These are phyloP conservation scores for Poecile atricapillus DNA, from an alignment of 2,113 vertebrate genomes.

Conservation along the genomic window DNA sequence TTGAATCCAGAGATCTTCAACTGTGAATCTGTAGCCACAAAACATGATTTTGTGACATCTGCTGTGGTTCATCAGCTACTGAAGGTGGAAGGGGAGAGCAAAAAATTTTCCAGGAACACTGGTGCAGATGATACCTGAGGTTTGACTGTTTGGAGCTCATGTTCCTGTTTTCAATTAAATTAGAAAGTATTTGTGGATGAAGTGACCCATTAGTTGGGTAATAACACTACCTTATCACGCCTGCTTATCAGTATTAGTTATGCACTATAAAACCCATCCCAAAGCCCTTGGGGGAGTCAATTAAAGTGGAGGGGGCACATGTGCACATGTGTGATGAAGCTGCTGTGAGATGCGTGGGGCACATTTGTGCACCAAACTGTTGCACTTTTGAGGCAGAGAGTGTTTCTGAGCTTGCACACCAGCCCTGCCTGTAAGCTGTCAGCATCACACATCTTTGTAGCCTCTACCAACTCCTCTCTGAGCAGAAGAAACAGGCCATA, in stretches of 20 bases:
- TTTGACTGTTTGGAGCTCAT: background rate
- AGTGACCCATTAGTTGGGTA: constrained; percentile 56
- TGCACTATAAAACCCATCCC: constrained; percentile 56
- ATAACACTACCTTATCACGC: constrained; percentile 58
- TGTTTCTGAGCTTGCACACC: background rate
- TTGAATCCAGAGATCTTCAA: constrained; percentile 37
- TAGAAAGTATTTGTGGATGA: constrained; percentile 50
- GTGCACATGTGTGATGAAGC: background rate
- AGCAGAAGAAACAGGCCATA: constrained; percentile 48
- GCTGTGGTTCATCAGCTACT: background rate
- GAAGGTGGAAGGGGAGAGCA: constrained; percentile 6
- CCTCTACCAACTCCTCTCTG: background rate
- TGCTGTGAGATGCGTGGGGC: fast-evolving
- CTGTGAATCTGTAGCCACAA: background rate
- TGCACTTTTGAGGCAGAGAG: background rate
- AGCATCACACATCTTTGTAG: background rate
- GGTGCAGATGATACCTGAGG: fast-evolving
- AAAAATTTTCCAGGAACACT: background rate
- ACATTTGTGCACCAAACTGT: background rate
- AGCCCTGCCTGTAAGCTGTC: background rate
- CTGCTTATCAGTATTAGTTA: constrained; percentile 72
- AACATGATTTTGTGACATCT: background rate
- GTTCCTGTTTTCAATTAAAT: constrained; percentile 59
- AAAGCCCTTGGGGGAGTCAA: constrained; percentile 46
- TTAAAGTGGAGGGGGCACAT: background rate